Percentiles rank a stretch among this genome's conserved stretches.
These are phyloP conservation scores for Dryomyza anilis DNA, from an alignment of 2,888 invertebrate species.

Conservation along the genomic window DNA sequence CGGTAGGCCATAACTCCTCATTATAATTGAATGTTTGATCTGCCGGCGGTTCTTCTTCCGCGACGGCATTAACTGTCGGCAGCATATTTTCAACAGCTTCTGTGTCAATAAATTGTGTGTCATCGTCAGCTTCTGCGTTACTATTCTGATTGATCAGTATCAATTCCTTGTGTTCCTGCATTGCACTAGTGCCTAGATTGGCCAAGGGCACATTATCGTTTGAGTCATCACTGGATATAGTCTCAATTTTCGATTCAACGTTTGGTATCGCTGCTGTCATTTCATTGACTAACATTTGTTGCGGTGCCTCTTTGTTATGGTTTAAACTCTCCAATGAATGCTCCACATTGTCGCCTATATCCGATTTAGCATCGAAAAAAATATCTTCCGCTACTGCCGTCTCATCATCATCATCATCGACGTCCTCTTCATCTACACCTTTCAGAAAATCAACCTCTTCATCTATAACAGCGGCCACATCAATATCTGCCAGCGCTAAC, in stretches of 20 bases:
- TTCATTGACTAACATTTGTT: background rate
- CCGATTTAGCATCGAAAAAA: conserved; percentile 36
- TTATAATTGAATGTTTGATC: background rate
- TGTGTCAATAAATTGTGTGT: no score
- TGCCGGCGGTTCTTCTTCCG: background rate
- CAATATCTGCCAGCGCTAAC: conserved; percentile 54
- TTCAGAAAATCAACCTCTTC: conserved; percentile 57
- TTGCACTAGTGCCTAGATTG: conserved; percentile 23
- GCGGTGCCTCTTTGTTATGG: conserved; percentile 22
- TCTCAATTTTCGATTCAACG: conserved; percentile 36
- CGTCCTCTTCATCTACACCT: conserved; percentile 42
- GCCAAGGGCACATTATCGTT: conserved; percentile 57
- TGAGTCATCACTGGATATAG: conserved; percentile 56
- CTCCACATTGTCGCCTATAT: conserved; percentile 22
- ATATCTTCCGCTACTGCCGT: conserved; percentile 25
- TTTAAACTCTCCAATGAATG: background rate
- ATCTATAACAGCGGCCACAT: conserved; percentile 54
- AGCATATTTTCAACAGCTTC: conserved; percentile 36
- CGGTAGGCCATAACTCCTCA: background rate
- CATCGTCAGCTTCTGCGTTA: conserved; percentile 31
- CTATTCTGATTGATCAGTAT: no score
- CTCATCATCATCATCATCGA: conserved; percentile 25
- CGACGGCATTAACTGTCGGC: no score
- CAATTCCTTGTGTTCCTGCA: conserved; percentile 49
- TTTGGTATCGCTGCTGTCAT: background rate